Percentiles rank a stretch among this genome's conserved stretches.
These are phyloP conservation scores for Acrocephalus scirpaceus DNA, from an alignment of 2,797 vertebrate species.

Conservation along the genomic window DNA sequence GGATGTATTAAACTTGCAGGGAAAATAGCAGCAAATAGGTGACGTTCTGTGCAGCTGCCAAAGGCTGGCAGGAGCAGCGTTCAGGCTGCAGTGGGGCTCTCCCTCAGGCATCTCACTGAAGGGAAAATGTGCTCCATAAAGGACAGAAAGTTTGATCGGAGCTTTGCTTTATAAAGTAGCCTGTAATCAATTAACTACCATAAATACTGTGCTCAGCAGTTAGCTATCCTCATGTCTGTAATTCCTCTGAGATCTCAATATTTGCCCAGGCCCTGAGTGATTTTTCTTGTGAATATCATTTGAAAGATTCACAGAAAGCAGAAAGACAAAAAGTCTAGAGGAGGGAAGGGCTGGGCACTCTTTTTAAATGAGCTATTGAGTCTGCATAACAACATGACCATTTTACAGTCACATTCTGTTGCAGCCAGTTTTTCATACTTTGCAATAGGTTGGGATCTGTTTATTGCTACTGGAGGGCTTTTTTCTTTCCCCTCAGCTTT, in stretches of 20 bases:
- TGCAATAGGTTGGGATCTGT: not conserved
- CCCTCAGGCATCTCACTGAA: not conserved
- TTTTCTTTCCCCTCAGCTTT: not conserved
- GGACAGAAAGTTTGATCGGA: not conserved
- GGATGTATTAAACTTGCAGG: not conserved
- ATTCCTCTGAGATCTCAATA: not conserved
- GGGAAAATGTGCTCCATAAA: not conserved
- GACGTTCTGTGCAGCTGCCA: not conserved
- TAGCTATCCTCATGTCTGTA: rapidly evolving
- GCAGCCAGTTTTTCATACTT: not conserved
- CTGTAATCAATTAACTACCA: not conserved
- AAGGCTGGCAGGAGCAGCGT: not conserved
- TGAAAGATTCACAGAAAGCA: not conserved
- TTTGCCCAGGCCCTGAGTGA: not conserved
- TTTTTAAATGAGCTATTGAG: not conserved
- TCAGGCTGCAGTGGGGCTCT: not conserved
- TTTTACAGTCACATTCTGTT: not conserved
- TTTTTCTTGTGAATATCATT: not conserved
- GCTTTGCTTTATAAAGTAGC: not conserved
- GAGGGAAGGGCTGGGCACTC: not conserved
- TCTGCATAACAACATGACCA: not conserved
- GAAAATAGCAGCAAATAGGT: not conserved
- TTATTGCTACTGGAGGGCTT: not conserved
- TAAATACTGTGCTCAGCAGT: not conserved
- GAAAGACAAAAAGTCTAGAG: not conserved